Evolutionary conservation across 2,113 vertebrate genomes (phyloP), one percentile per base, ranked within the genome.

Genomic region (Oncorhynchus nerka): DNA sequence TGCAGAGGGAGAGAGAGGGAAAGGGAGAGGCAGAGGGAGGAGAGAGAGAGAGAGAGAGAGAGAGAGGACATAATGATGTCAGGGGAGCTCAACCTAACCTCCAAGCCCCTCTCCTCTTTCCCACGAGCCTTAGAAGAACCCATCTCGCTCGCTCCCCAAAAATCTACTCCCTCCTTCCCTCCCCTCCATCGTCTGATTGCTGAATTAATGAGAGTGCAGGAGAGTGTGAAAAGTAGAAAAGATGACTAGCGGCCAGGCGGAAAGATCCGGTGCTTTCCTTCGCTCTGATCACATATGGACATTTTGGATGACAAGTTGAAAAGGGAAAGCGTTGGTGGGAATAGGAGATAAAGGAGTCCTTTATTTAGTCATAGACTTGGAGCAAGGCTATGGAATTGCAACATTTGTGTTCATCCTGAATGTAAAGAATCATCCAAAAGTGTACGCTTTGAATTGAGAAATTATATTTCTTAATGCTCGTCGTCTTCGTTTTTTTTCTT

Each of bases 181-280:
- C 28, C 66, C 15, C 13, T 15, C 5, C 19, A 5, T 45, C 7
- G 39, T 22, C 32, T 59, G 74, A 71, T 70, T 78, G n/a, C 69
- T 65, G 15, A 30, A 49, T 57, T 30, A 55, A 73, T 73, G 70
- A 73, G 65, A 66, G 7, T 20, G 62, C 28, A 28, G 15, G 51
- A 32, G 75, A 70, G 67, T 39, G 67, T 55, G 75, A 70, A 69
- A 76, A 51, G 15, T 16, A 70, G 16, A 28, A 68, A 72, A 81
- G n/a, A 15, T 68, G 8, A 74, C 74, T 77, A 78, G 73, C 77
- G 81, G 70, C 4, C 83, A 74, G 73, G 39, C 71, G 71, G 22
- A 69, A 26, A 22, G 22, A 73, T 78, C 77, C 68, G 19, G 77
- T n/a, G 70, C 45, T 30, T 24, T 62, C 70, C 39, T 4, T 65